Evolutionary conservation across 2,113 vertebrate genomes (phyloP).

Genomic region (Saiga tatarica): DNA sequence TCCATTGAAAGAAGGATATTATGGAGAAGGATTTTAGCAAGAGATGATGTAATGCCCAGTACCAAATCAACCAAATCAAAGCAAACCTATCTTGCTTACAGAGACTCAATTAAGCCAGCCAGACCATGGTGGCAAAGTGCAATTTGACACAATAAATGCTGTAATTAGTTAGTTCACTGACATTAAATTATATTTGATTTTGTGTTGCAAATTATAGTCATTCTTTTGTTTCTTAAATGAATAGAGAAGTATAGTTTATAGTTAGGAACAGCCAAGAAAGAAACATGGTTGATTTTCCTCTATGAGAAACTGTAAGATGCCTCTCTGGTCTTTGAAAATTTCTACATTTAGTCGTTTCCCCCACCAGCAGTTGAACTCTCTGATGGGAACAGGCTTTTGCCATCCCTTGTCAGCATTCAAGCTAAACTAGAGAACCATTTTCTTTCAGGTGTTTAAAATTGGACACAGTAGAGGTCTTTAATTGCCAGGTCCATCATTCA

Average conservation of each 20-base stretch:
- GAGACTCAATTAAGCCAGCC: background rate
- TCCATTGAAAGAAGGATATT: background rate
- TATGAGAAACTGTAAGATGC: background rate
- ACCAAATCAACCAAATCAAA: background rate
- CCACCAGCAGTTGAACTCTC: background rate
- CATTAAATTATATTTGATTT: slow-evolving; percentile 45
- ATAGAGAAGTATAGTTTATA: background rate
- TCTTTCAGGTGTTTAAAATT: slow-evolving; percentile 30
- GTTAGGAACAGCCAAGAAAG: background rate
- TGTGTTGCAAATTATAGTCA: slow-evolving; percentile 6
- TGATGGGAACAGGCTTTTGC: background rate
- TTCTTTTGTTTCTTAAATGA: background rate
- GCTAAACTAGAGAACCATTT: slow-evolving; percentile 44
- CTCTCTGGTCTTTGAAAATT: background rate
- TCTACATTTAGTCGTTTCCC: background rate
- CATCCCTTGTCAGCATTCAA: background rate
- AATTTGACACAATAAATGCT: background rate
- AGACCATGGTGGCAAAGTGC: background rate
- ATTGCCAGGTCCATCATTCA: background rate
- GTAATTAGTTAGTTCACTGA: background rate
- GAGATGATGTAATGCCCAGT: background rate
- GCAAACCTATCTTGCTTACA: background rate
- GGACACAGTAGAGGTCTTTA: slow-evolving; percentile 31
- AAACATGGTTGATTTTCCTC: background rate
- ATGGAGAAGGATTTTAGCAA: background rate